Conservation (phyloP, 2,113 vertebrate species). For the Poeciliopsis retropinna region DNA sequence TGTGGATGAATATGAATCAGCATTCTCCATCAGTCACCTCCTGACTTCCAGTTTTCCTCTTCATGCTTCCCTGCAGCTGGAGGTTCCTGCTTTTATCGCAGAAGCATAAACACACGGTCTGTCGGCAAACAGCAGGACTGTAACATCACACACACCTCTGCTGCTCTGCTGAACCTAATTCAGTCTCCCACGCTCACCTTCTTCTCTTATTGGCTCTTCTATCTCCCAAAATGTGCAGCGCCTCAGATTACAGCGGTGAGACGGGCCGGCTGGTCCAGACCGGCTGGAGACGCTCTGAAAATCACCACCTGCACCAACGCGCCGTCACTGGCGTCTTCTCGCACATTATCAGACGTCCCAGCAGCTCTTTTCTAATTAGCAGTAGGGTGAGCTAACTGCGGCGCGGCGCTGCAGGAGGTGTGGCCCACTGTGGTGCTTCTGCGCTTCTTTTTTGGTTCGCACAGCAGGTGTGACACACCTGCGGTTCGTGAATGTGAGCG, state of each 20-base stretch:
- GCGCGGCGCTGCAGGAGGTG: conserved; percentile 13
- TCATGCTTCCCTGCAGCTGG: neutral
- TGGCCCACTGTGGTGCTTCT: neutral
- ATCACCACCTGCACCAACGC: conserved; percentile 48
- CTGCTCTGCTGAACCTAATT: conserved; percentile 34
- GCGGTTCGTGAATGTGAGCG: neutral
- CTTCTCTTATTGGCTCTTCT: neutral
- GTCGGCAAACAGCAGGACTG: conserved; percentile 37
- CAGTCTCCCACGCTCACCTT: neutral
- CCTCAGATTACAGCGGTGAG: neutral
- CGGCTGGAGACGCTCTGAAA: conserved; percentile 22
- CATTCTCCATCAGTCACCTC: conserved; percentile 3
- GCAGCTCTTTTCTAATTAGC: conserved; percentile 39
- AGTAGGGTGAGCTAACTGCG: conserved; percentile 16
- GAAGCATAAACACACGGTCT: conserved; percentile 10
- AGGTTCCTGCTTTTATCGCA: conserved; percentile 9
- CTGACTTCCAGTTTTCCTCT: conserved; percentile 18
- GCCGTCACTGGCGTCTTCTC: conserved; percentile 45
- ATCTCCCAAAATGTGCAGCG: neutral
- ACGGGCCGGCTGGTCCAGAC: conserved; percentile 4
- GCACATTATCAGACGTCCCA: conserved; percentile 32
- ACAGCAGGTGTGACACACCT: neutral
- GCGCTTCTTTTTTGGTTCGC: neutral
- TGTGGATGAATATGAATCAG: neutral
- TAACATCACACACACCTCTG: conserved; percentile 42